phyloP scores from a whole-genome alignment of 2,797 vertebrate species.

The Anniella stebbinsi region DNA sequence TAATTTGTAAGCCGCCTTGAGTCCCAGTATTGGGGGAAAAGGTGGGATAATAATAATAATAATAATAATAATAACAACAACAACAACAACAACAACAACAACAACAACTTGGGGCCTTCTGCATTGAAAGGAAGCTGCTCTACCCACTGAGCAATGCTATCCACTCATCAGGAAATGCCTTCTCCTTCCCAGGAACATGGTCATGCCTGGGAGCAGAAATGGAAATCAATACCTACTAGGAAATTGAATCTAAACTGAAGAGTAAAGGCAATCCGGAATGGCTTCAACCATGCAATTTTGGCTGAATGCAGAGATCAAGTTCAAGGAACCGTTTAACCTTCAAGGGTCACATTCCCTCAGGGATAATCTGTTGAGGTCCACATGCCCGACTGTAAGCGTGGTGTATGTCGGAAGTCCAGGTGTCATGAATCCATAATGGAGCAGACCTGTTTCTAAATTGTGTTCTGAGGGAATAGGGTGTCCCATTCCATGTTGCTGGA shows the following conservation, averaged over 20 bases:
- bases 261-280: neutral
- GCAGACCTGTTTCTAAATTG: neutral
- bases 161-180: neutral
- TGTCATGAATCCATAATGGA: neutral
- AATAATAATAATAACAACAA: too few relatives aligned
- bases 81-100: too few relatives aligned
- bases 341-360: too few relatives aligned
- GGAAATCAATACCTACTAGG: neutral
- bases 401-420: neutral
- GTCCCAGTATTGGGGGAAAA: too few relatives aligned
- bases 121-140: neutral
- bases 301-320: neutral
- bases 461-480: neutral
- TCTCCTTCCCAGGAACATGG: neutral
- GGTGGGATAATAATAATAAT: too few relatives aligned
- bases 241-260: neutral
- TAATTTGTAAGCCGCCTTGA: too few relatives aligned
- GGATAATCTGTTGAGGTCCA: too few relatives aligned
- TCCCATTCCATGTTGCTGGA: too few relatives aligned
- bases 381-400: neutral
- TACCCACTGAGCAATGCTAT: neutral
- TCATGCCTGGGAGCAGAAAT: neutral
- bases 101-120: too few relatives aligned
- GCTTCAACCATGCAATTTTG: neutral
- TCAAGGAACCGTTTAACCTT: too few relatives aligned